phyloP scores from a whole-genome alignment of 2,888 invertebrate genomes.

The Pachliopta kotzebuea region DNA sequence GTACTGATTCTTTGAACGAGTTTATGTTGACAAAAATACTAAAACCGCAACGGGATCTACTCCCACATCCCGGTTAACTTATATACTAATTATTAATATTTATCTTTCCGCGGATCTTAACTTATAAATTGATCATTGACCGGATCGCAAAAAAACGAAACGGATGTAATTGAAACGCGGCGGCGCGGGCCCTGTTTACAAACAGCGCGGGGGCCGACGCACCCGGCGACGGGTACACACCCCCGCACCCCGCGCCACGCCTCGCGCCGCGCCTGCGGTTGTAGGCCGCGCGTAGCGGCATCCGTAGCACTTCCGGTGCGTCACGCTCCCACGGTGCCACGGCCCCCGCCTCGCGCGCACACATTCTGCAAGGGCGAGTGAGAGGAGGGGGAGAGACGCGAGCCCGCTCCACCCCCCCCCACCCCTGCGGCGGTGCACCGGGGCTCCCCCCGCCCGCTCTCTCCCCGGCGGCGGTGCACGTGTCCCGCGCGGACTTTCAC shows the following conservation, averaged over 20 bases:
- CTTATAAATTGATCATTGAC: no score
- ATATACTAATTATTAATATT: no score
- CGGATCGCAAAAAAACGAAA: no score
- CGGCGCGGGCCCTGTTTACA: constrained; percentile 14
- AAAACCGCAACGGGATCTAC: no score
- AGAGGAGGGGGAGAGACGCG: constrained; percentile 11
- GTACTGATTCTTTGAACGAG: no score
- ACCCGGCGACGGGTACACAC: no score
- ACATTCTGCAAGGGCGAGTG: constrained; percentile 3
- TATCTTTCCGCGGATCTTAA: no score
- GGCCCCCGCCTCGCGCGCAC: constrained; percentile 28
- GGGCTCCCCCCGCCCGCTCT: constrained; percentile 38
- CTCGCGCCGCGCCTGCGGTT: constrained; percentile 16
- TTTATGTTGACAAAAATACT: no score
- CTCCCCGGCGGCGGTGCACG: no score
- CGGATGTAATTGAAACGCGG: no score
- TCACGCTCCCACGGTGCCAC: constrained; percentile 34
- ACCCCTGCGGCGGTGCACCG: constrained; percentile 5
- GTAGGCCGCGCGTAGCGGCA: constrained; percentile 32
- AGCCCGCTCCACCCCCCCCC: constrained; percentile 32
- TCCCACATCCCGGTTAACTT: no score
- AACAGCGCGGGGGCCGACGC: constrained; percentile 14
- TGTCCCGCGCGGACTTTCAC: constrained; percentile 7
- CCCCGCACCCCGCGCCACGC: constrained; percentile 17
- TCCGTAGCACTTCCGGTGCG: constrained; percentile 38